A percentile compares a stretch with the other conserved stretches of the same genome.
Conservation (phyloP, 1,140 invertebrate genomes). For the Drosophila lowei region DNA sequence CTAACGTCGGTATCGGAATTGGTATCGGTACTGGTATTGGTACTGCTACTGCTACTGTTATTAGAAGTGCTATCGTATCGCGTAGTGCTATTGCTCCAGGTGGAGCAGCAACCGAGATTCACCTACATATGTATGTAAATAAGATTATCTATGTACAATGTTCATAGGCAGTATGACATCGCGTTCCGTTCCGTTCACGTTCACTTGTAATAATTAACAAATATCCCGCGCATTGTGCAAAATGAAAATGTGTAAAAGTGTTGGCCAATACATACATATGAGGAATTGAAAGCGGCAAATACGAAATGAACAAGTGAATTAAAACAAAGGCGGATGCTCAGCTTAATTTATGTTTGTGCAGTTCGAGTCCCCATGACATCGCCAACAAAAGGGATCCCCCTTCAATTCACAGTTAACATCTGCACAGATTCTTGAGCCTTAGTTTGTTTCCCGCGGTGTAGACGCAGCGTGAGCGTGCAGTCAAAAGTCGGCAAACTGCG, state of each 20-base stretch:
- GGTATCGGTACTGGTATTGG: neutral
- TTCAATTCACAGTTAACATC: constrained; percentile 21
- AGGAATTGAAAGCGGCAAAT: constrained; percentile 9
- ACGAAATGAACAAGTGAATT: constrained; percentile 60
- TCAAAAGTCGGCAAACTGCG: neutral
- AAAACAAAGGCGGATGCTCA: constrained; percentile 55
- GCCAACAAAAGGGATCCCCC: constrained; percentile 9
- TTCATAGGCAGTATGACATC: no score
- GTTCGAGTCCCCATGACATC: neutral
- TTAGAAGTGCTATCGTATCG: no score
- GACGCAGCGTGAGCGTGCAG: constrained; percentile 21
- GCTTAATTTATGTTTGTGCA: constrained; percentile 13
- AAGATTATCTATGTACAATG: no score
- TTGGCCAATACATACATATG: neutral
- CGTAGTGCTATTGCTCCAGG: no score
- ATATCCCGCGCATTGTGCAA: neutral
- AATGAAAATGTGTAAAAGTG: constrained; percentile 10
- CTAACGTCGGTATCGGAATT: neutral
- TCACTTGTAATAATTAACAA: constrained; percentile 1
- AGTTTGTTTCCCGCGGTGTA: constrained; percentile 10
- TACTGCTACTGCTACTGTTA: neutral
- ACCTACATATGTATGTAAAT: no score
- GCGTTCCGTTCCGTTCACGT: no score
- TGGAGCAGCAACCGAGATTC: no score
- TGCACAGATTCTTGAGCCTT: constrained; percentile 32